Percentiles rank a stretch among this genome's conserved stretches.
Evolutionary conservation across 2,888 invertebrate species (phyloP).

Genomic region (Trissonchulus sp.): DNA sequence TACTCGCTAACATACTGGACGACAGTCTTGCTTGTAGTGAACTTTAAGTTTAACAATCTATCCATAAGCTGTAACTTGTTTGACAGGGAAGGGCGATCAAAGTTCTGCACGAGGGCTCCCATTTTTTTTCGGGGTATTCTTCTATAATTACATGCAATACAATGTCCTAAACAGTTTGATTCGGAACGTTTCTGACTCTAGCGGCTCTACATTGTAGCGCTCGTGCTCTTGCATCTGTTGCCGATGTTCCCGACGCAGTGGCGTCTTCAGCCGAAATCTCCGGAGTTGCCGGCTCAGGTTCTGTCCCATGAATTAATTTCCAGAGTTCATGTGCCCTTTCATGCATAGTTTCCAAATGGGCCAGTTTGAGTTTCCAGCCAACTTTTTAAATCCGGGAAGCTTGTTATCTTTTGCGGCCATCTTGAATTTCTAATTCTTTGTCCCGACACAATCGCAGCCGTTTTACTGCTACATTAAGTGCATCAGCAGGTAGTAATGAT

Average conservation of each 20-base stretch:
- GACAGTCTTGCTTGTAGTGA: background rate
- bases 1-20: background rate
- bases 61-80: background rate
- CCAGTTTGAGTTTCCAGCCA: background rate
- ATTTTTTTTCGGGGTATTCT: background rate
- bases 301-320: background rate
- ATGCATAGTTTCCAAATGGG: background rate
- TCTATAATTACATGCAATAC: background rate
- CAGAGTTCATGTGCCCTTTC: background rate
- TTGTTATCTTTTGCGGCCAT: background rate
- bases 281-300: background rate
- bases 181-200: background rate
- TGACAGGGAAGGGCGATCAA: background rate
- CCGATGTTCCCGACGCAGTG: background rate
- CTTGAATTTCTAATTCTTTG: background rate
- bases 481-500: background rate
- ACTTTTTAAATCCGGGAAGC: background rate
- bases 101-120: background rate
- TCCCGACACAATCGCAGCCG: background rate
- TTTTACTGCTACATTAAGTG: background rate
- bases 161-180: background rate
- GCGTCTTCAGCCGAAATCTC: background rate
- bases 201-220: slow-evolving; percentile 1
- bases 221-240: background rate
- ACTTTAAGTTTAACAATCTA: background rate